Percentiles rank a stretch among this genome's conserved stretches.
These are phyloP conservation scores for Clarias magur DNA, from an alignment of 2,113 vertebrate species.

Conservation along the genomic window DNA sequence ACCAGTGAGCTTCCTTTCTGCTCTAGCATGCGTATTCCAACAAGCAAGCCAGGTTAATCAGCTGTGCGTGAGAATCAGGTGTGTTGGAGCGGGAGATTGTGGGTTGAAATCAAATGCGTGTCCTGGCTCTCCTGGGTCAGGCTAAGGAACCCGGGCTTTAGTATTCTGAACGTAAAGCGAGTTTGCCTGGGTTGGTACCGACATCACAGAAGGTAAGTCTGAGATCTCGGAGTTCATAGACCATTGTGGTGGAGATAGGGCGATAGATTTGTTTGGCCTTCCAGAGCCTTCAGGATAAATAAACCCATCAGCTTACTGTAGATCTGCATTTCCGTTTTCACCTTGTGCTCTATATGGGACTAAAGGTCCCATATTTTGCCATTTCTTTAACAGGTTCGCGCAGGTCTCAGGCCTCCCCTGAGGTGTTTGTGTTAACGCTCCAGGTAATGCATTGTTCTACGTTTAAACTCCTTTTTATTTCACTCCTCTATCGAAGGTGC, in stretches of 20 bases:
- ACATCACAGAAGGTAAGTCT: neutral
- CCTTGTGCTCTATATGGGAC: too few relatives aligned
- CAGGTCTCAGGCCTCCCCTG: too few relatives aligned
- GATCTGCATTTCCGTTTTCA: too few relatives aligned
- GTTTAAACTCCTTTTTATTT: too few relatives aligned
- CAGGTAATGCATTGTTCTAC: too few relatives aligned
- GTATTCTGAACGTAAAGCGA: neutral
- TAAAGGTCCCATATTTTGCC: too few relatives aligned
- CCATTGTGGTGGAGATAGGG: neutral
- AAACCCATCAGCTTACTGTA: too few relatives aligned
- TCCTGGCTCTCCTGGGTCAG: neutral
- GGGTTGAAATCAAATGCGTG: neutral
- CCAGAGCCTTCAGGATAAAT: neutral
- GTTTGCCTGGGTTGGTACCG: neutral
- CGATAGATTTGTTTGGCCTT: neutral
- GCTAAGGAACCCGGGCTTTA: neutral
- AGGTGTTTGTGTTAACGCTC: too few relatives aligned
- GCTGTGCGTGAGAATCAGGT: neutral
- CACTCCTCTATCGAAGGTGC: too few relatives aligned
- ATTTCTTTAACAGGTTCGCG: too few relatives aligned
- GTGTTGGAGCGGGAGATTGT: neutral
- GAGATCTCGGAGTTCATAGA: neutral
- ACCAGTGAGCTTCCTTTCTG: neutral
- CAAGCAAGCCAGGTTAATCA: neutral
- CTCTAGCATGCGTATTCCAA: neutral